Evolutionary conservation across 2,888 invertebrate species (phyloP), one percentile per base, ranked within the genome.

Genomic region (Aromia moschata): DNA sequence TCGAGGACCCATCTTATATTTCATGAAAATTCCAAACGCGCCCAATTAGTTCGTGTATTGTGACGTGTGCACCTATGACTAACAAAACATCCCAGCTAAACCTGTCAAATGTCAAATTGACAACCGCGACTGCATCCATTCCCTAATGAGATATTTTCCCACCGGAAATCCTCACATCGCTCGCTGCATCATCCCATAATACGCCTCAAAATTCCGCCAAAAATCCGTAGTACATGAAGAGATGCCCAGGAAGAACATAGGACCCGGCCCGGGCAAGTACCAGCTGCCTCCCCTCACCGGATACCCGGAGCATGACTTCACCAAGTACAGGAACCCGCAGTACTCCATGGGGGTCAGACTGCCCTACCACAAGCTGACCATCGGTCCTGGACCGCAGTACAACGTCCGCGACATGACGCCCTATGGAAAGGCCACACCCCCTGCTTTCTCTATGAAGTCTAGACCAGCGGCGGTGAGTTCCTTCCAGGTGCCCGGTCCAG

Each of bases 241-340:
- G n/a, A 33, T 33, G 33, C 33, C 33, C 11, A 33, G 33, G n/a
- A 33, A 33, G 33, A 33, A 33, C 11, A 33, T 54, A 88, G 89
- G 89, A 44, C 90, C 90, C 49, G 89, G 89, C 1, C 89, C 89
- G 18, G 87, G 86, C 61, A 85, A 85, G 49, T 89, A 89, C 77
- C 71, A 76, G 76, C 81, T 90, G 59, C 88, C 87, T 10, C 79
- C 87, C 1, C 84, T 86, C 16, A 83, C 86, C 31, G 89, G 90
- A 1, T 87, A 81, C 76, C 76, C 80, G 9, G 71, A 77, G 12
- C 89, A 90, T 79, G 89, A 89, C 80, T 83, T 84, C 14, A 85
- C 87, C 5, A 84, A 83, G 10, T 80, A 82, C 73, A 83, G 88
- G 65, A 83, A 84, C 77, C 89, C 90, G 2, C 86, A 87, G 76